These are phyloP conservation scores for Patella ulyssiponensis DNA, from an alignment of 2,888 invertebrate genomes.

Conservation along the genomic window DNA sequence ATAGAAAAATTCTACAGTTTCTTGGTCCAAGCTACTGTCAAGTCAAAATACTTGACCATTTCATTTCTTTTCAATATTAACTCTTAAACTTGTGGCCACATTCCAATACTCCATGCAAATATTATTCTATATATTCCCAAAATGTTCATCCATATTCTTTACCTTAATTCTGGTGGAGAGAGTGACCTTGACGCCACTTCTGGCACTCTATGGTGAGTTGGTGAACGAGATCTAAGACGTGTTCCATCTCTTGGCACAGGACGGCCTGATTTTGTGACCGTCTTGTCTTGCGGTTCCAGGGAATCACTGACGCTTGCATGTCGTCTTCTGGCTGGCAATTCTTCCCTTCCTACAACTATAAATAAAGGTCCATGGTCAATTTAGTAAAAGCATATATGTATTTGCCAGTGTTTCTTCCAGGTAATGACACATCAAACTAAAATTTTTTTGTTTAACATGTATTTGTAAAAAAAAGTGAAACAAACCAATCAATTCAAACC, in stretches of 20 bases:
- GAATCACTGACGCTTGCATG: conserved; percentile 47
- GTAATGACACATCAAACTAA: no score
- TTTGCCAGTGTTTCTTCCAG: no score
- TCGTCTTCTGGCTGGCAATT: conserved; percentile 48
- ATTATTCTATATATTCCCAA: no score
- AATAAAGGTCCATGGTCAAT: background rate
- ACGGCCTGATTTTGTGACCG: conserved; percentile 41
- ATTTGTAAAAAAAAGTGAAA: no score
- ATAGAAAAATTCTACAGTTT: no score
- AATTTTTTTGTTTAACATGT: no score
- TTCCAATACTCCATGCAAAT: no score
- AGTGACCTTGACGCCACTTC: conserved; percentile 78
- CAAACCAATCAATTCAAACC: no score
- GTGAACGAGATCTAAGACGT: conserved; percentile 61
- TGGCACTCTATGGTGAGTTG: conserved; percentile 59
- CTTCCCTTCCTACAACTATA: conserved; percentile 52
- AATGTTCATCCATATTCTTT: background rate
- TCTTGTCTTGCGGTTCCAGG: conserved; percentile 59
- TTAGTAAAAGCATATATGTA: background rate
- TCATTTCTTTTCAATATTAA: no score
- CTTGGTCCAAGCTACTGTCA: no score
- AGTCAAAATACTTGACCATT: no score
- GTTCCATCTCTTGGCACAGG: conserved; percentile 33
- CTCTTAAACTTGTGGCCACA: no score
- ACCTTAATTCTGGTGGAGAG: conserved; percentile 82